Evolutionary conservation across 2,888 invertebrate species (phyloP).

Genomic region (Neoaliturus tenellus): DNA sequence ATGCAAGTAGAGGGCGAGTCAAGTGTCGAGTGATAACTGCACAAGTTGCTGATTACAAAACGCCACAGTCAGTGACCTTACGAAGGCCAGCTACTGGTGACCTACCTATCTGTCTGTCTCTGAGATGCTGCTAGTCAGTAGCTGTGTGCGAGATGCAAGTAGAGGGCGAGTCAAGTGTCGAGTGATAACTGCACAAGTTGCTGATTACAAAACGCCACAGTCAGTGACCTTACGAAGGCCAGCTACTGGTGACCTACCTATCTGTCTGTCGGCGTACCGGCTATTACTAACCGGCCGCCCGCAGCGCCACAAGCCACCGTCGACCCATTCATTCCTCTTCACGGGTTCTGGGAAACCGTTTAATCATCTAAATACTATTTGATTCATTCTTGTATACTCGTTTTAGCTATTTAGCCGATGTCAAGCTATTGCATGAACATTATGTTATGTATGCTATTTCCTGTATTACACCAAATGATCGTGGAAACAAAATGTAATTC

Average conservation of each 20-base stretch:
- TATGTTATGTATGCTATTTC: too few relatives aligned
- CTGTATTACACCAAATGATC: too few relatives aligned
- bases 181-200: conserved; percentile 27
- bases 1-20: too few relatives aligned
- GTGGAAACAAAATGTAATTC: too few relatives aligned
- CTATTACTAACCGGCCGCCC: background rate
- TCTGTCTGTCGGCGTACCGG: background rate
- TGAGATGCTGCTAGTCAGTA: background rate
- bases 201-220: conserved; percentile 5
- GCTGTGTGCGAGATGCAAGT: background rate
- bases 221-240: conserved; percentile 15
- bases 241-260: conserved; percentile 18
- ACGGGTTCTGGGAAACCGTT: background rate
- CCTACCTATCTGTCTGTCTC: too few relatives aligned
- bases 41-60: too few relatives aligned
- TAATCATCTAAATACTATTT: background rate
- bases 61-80: too few relatives aligned
- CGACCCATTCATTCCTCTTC: background rate
- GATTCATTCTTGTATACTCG: too few relatives aligned
- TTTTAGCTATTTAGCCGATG: too few relatives aligned
- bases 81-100: too few relatives aligned
- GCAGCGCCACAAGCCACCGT: background rate
- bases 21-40: too few relatives aligned
- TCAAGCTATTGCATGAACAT: too few relatives aligned
- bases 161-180: background rate